Evolutionary conservation across 1,140 invertebrate genomes (phyloP).

Genomic region (Drosophila nigrodunni): DNA sequence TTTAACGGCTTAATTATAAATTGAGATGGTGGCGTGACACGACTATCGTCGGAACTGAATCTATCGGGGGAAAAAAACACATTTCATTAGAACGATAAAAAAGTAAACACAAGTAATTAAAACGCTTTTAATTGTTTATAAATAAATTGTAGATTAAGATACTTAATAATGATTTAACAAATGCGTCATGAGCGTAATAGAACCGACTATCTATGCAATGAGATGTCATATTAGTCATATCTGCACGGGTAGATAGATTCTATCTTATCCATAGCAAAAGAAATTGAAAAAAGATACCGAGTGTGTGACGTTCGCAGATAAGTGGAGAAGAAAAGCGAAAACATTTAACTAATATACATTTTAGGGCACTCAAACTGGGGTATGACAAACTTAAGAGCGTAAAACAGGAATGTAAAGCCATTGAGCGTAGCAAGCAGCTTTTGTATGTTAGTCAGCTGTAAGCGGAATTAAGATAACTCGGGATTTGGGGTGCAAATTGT

Average conservation of each 20-base stretch:
- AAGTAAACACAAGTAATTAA: too few relatives aligned
- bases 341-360: not conserved
- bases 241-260: not conserved
- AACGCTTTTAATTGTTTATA: too few relatives aligned
- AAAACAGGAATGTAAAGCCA: too few relatives aligned
- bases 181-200: not conserved
- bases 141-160: not conserved
- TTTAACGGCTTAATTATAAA: slow-evolving; percentile 38
- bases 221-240: not conserved
- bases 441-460: not conserved
- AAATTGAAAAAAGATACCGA: not conserved
- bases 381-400: too few relatives aligned
- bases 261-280: slow-evolving; percentile 19
- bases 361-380: not conserved
- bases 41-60: not conserved
- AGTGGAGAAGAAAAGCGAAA: not conserved
- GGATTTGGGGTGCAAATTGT: too few relatives aligned
- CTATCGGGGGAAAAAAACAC: not conserved
- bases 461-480: too few relatives aligned
- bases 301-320: slow-evolving; percentile 10
- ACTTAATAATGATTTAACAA: not conserved
- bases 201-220: not conserved
- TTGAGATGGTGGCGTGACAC: slow-evolving; percentile 31
- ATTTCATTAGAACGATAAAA: not conserved
- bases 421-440: not conserved